Base-by-base conservation (phyloP, 2,113 vertebrate species). In the Malurus melanocephalus region DNA sequence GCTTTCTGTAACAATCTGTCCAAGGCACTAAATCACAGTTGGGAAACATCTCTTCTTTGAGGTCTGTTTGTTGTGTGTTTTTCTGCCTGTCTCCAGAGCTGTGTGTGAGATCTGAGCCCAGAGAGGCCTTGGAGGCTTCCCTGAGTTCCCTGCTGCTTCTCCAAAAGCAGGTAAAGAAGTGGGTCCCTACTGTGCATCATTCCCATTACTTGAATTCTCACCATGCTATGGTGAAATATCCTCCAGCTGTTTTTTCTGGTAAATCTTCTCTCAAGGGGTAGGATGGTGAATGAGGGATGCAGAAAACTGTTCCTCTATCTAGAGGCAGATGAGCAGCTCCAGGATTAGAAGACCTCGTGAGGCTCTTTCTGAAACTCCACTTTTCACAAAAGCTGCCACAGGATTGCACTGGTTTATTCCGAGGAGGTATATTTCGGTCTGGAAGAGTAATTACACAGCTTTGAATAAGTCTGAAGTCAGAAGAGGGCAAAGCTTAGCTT, bases 371-470 rank as follows among this genome's bases (percentile, higher is more conserved):
- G 35, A 48, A 87, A 14, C 45, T 30, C 40, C 1, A 1, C 26
- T 81, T 28, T 35, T 72, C 66, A 76, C 59, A 72, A 52, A 88
- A 87, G 45, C 77, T 91, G 62, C 17, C 1, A 1, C 65, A 87
- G 55, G 59, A 43, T 66, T 84, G 64, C 52, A 52, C 48, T 4
- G 2, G 80, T 93, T 93, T 94, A 62, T 94, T 93, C 86, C 80
- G 56, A 81, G 81, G 30, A 85, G 60, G 48, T 95, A 71, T 93
- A 94, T 94, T 95, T 95, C 88, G 80, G 78, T 57, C 89, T 89
- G 48, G 43, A 78, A 78, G 87, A 62, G 76, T 94, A 93, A 94
- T 93, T 93, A 76, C 32, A 77, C 64, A 71, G 90, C 83, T 92
- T 86, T 93, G 89, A 89, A 32, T 85, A 92, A 91, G 78, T 88